A percentile compares a stretch with the other conserved stretches of the same genome.
phyloP scores from a whole-genome alignment of 2,797 vertebrate genomes.

The Danio tinwini region DNA sequence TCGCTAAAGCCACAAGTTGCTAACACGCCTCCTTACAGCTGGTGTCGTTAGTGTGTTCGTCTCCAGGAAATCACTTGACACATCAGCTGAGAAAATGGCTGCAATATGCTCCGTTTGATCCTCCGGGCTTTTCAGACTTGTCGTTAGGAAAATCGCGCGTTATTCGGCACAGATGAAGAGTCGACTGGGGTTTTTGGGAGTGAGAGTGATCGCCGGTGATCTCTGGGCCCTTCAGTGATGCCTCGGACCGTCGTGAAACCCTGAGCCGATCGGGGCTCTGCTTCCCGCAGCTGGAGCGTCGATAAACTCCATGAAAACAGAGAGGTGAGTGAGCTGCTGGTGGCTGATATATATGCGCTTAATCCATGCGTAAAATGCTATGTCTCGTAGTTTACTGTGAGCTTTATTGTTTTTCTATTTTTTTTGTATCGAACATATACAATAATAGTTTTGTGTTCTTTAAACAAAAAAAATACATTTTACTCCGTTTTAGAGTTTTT shows the following conservation, averaged over 20 bases:
- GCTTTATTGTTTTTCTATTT: not conserved
- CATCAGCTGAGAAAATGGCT: not conserved
- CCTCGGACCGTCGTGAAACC: constrained; percentile 69
- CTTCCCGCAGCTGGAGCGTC: not conserved
- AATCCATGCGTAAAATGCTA: not conserved
- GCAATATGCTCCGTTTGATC: not conserved
- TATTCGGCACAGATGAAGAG: not conserved
- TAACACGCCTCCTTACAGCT: not conserved
- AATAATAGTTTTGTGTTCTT: not conserved
- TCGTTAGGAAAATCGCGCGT: not conserved
- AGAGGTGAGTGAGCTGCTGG: not conserved
- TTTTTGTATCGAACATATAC: not conserved
- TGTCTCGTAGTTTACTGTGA: not conserved
- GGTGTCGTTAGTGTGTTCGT: not conserved
- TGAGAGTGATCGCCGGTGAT: constrained; percentile 9
- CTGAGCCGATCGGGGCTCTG: constrained; percentile 46
- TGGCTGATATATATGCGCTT: not conserved
- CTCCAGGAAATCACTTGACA: constrained; percentile 11
- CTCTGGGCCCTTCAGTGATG: constrained; percentile 70
- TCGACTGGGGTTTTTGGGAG: not conserved
- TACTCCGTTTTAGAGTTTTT: not conserved
- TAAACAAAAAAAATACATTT: not conserved
- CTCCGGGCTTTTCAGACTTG: not conserved
- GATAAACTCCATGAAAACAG: constrained; percentile 8
- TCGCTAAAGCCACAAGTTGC: constrained; percentile 3